Conservation (phyloP, 2,888 invertebrate species). For the Hemaris fuciformis region DNA sequence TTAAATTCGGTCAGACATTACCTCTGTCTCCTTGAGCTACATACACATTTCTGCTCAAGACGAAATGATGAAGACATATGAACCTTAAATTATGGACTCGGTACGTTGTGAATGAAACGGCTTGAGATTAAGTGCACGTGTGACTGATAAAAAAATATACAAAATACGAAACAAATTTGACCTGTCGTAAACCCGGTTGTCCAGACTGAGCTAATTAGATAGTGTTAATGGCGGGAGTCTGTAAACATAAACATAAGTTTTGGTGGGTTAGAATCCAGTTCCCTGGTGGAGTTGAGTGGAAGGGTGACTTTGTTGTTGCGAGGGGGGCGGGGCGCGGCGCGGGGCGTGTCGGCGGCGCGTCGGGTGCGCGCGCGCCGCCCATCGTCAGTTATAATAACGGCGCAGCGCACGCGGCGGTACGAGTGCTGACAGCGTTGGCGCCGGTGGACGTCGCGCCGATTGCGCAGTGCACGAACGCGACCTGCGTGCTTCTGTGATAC, state of each 20-base stretch:
- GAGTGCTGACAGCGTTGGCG: slow-evolving; percentile 42
- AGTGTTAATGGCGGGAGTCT: not conserved
- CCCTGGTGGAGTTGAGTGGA: not conserved
- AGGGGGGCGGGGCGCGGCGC: slow-evolving; percentile 55
- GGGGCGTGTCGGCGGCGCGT: slow-evolving; percentile 51
- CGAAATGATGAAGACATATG: slow-evolving; percentile 5
- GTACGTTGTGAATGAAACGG: slow-evolving; percentile 4
- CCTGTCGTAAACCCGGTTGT: not conserved
- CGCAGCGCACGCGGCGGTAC: slow-evolving; percentile 41
- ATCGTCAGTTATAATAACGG: slow-evolving; percentile 57
- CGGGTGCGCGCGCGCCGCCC: slow-evolving; percentile 64
- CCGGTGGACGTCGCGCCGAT: slow-evolving; percentile 44
- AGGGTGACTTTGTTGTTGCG: slow-evolving; percentile 11
- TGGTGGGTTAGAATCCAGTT: not conserved
- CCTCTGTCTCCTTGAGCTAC: slow-evolving; percentile 8
- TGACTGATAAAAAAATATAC: not conserved
- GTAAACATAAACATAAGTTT: not conserved
- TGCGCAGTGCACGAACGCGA: slow-evolving; percentile 24
- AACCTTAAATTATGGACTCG: not conserved
- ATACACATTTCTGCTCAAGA: not conserved
- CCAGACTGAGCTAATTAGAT: not conserved
- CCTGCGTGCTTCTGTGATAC: slow-evolving; percentile 12
- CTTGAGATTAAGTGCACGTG: not conserved
- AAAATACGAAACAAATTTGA: not conserved
- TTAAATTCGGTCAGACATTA: slow-evolving; percentile 6